These are phyloP conservation scores for Pangasius sanitwongsei DNA, from an alignment of 2,797 vertebrate species.

Conservation along the genomic window DNA sequence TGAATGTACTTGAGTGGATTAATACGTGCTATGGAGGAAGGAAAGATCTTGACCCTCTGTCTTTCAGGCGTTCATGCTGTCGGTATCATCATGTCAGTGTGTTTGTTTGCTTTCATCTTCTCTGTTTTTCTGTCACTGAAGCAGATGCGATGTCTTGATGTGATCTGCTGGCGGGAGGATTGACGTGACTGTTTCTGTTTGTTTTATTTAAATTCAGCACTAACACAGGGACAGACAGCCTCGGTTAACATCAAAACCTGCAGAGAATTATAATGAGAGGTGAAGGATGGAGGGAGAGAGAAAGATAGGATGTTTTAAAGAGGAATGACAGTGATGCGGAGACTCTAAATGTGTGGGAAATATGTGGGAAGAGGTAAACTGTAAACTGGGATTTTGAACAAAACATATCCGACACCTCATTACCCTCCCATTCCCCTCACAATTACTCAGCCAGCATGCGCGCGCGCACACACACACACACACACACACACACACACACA, in stretches of 20 bases:
- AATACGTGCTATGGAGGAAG: slow-evolving; percentile 2
- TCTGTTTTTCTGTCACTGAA: background rate
- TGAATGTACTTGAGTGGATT: slow-evolving; percentile 2
- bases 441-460: slow-evolving; percentile 10
- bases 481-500: background rate
- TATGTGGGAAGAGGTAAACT: background rate
- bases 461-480: background rate
- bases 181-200: slow-evolving; percentile 1
- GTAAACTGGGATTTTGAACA: slow-evolving; percentile 33
- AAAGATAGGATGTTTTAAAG: background rate
- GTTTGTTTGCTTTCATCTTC: background rate
- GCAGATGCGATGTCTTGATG: background rate
- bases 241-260: slow-evolving; percentile 37
- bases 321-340: background rate
- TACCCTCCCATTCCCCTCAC: slow-evolving; percentile 17
- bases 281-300: background rate
- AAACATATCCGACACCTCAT: slow-evolving; percentile 43
- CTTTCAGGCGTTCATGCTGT: background rate
- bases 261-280: background rate
- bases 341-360: background rate
- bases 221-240: slow-evolving; percentile 28
- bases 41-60: background rate
- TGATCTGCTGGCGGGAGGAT: background rate
- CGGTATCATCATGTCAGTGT: background rate
- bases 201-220: slow-evolving; percentile 57